Conservation (phyloP, 2,888 invertebrate genomes). For the Marasmarcha lunaedactyla region DNA sequence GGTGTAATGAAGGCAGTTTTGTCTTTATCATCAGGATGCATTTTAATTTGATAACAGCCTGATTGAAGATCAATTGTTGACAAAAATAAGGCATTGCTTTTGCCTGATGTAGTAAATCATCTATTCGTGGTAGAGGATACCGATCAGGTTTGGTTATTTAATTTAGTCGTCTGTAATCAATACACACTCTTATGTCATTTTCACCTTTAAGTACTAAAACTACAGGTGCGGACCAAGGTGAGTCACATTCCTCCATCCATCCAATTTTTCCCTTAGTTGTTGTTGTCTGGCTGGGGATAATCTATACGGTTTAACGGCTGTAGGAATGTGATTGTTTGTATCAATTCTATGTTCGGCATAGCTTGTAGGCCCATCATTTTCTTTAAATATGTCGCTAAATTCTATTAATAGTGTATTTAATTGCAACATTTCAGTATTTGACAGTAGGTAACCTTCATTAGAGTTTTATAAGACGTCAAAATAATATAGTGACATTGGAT, state of each 20-base stretch:
- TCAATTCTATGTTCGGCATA: constrained; percentile 18
- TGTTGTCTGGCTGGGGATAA: constrained; percentile 9
- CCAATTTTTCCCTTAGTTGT: constrained; percentile 4
- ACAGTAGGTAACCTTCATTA: neutral
- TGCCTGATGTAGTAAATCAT: constrained; percentile 25
- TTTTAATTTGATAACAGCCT: constrained; percentile 29
- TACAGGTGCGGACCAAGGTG: constrained; percentile 16
- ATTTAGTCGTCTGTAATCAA: constrained; percentile 4
- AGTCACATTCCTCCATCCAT: constrained; percentile 25
- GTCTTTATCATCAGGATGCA: constrained; percentile 14
- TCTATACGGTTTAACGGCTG: constrained; percentile 19
- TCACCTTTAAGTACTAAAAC: constrained; percentile 2
- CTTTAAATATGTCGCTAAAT: constrained; percentile 6
- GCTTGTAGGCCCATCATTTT: constrained; percentile 7
- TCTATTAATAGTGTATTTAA: neutral
- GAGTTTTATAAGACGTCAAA: constrained; percentile 6
- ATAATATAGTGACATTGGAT: constrained; percentile 1
- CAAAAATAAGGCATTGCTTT: constrained; percentile 14
- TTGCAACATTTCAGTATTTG: neutral
- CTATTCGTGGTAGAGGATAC: constrained; percentile 22
- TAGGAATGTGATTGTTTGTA: constrained; percentile 17
- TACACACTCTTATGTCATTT: constrained; percentile 4
- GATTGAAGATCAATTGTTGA: constrained; percentile 27
- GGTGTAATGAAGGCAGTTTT: constrained; percentile 23
- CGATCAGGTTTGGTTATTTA: constrained; percentile 1